Conservation (phyloP, 2,797 vertebrate species). For the Diglossa cyanea region DNA sequence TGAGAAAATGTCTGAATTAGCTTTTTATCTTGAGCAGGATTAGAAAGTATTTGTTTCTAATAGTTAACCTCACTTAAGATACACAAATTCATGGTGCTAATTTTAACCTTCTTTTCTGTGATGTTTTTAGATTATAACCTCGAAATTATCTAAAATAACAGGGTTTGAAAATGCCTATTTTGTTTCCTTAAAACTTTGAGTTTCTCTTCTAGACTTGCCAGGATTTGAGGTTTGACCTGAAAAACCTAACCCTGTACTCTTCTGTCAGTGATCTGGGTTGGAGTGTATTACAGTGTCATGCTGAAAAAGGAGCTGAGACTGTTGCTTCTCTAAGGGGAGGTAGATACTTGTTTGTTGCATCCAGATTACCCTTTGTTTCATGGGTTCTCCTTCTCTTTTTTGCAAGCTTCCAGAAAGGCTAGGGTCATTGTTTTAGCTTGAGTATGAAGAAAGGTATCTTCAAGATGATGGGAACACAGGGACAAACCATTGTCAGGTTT, state of each 20-base stretch:
- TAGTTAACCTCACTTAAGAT: neutral
- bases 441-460: neutral
- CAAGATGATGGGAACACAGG: rapidly evolving
- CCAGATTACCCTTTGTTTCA: neutral
- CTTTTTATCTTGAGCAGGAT: neutral
- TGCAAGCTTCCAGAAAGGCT: neutral
- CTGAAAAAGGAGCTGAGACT: neutral
- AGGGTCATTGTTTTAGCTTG: neutral
- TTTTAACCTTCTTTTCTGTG: neutral
- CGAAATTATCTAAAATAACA: neutral
- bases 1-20: neutral
- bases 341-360: neutral
- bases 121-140: neutral
- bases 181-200: neutral
- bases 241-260: neutral
- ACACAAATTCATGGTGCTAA: neutral
- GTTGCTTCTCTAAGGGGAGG: neutral
- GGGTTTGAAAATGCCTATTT: neutral
- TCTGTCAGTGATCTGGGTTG: neutral
- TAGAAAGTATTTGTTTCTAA: neutral
- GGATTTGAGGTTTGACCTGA: neutral
- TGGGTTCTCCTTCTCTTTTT: neutral
- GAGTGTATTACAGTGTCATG: neutral
- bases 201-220: neutral
- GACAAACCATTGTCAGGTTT: neutral